Evolutionary conservation across 2,113 vertebrate species (phyloP), one percentile per base, ranked within the genome.

Genomic region (Gallinago undulata): DNA sequence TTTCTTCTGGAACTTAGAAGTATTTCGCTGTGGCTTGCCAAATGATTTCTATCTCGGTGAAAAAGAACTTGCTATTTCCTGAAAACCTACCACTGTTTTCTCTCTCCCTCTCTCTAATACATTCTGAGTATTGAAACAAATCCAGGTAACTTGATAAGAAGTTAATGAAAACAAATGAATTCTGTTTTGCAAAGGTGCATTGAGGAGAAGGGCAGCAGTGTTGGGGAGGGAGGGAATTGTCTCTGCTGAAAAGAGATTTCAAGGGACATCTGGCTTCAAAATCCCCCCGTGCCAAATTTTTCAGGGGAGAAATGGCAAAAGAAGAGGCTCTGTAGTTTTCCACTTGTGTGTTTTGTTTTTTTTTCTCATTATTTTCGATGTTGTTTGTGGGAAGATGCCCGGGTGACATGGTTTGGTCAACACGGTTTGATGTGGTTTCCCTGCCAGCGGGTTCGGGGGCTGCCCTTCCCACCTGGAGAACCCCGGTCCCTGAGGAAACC

Each of bases 51-150:
- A 98, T 98, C 98, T 97, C 96, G 47, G 94, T 96, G 96, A 97
- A 98, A 98, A 98, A 98, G 97, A 97, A 97, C 97, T 98, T 98
- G 98, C 98, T 97, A 98, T 98, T 98, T 98, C 98, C 98, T 98
- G 96, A 98, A 98, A 98, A 97, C 95, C 95, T 88, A 97, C 91
- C 92, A 67, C 95, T 50, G 59, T 89, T 97, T 96, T 89, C 87
- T 97, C 88, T 87, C 90, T 96, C 60, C 19, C 23, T 8, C 37
- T 57, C 81, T 64, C 86, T 78, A 94, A 97, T 97, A 95, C 84
- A 96, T 97, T 97, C 97, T 77, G 97, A 98, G 96, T 87, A 97
- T 84, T 94, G 96, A 98, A 97, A 98, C 97, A 97, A 97, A 98
- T 97, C 92, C 97, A 98, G 97, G 97, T 98, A 98, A 98, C 95